These are phyloP conservation scores for Cyphomyrus plagiostoma DNA, from an alignment of 2,113 vertebrate species.

Conservation along the genomic window DNA sequence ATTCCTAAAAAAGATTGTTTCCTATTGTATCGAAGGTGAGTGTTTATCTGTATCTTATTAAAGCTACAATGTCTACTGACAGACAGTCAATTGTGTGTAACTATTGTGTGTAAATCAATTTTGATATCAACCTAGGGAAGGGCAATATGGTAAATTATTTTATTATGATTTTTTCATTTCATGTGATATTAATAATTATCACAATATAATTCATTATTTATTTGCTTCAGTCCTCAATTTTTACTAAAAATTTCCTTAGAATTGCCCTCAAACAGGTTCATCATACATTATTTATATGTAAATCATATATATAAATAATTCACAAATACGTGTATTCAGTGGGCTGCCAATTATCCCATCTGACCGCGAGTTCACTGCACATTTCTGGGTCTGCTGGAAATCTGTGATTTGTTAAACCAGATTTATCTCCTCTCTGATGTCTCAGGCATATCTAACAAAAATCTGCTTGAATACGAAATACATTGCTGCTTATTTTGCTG, in stretches of 20 bases:
- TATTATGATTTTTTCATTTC: not conserved
- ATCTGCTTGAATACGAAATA: not conserved
- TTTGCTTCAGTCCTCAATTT: not conserved
- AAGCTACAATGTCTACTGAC: not conserved
- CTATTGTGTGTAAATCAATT: not conserved
- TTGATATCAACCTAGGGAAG: not conserved
- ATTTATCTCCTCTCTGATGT: not conserved
- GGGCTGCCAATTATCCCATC: not conserved
- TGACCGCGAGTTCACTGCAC: not conserved
- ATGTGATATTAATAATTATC: not conserved
- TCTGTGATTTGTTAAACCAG: not conserved
- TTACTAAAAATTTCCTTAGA: not conserved
- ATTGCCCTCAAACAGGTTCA: not conserved
- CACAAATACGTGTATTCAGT: not conserved
- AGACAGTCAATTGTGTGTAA: not conserved
- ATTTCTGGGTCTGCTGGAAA: not conserved
- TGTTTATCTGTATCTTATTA: not conserved
- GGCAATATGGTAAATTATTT: not conserved
- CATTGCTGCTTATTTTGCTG: not conserved
- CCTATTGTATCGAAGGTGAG: not conserved
- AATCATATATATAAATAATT: not conserved
- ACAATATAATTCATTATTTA: not conserved
- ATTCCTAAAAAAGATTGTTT: not conserved
- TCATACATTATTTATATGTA: not conserved
- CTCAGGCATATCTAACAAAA: not conserved